Percentiles rank a stretch among this genome's conserved stretches.
phyloP scores from a whole-genome alignment of 2,888 invertebrate genomes.

The Dryobota labecula region DNA sequence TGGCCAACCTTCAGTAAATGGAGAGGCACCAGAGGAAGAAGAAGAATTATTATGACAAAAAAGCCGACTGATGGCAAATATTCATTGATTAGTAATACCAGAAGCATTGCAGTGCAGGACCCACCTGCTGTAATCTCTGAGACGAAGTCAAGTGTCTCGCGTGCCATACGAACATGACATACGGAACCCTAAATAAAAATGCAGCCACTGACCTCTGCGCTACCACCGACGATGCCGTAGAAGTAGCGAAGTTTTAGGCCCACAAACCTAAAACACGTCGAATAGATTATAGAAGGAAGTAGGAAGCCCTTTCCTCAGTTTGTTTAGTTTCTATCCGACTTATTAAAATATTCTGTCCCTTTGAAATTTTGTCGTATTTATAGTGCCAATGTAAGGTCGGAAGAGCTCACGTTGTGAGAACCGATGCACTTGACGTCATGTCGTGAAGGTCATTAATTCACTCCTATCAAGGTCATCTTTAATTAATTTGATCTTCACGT shows the following conservation, averaged over 20 bases:
- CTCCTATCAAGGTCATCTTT: conserved; percentile 42
- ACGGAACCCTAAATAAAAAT: too few species aligned
- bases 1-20: neutral
- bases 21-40: neutral
- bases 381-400: conserved; percentile 32
- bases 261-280: neutral
- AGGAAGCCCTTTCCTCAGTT: neutral
- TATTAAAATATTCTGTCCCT: neutral
- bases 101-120: too few species aligned
- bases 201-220: neutral
- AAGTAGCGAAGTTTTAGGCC: neutral
- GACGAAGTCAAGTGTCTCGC: too few species aligned
- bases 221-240: neutral
- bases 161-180: too few species aligned
- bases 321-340: neutral
- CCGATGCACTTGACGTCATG: conserved; percentile 46
- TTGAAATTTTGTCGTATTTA: conserved; percentile 14
- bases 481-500: conserved; percentile 29
- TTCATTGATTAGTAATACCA: too few species aligned
- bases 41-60: neutral
- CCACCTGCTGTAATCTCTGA: too few species aligned
- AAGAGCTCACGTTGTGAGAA: conserved; percentile 34
- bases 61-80: too few species aligned
- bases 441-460: conserved; percentile 47
- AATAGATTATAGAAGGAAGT: neutral